Evolutionary conservation across 53 echinoderm and acorn worm species (phyloP), one percentile per base, ranked within the genome.

Genomic region (Paracentrotus lividus): DNA sequence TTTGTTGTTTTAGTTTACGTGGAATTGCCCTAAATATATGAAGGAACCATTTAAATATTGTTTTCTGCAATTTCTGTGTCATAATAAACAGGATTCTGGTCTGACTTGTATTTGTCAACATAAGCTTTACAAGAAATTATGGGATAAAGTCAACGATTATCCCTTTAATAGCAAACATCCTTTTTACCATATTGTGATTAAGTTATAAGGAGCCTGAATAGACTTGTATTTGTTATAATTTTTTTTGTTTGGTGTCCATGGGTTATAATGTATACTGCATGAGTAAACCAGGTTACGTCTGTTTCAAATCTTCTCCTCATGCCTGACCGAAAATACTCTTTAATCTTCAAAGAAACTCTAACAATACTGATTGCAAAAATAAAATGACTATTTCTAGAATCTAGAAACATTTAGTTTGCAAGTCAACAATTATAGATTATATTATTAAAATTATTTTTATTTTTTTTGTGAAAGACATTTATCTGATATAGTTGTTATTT

Each of bases 381-480:
- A 1, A 72, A 18, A 38, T 4, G 36, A 38, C 38, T 69, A 21
- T 72, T 72, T 72, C 72, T 72, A 72, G 18, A 72, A 38, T 72
- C 72, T 72, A 72, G 18, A 72, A 38, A 8, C 5, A 69, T 69
- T 69, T 69, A 72, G 36, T 72, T 40, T 72, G 72, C 72, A 72
- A 72, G 15, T 20, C 5, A 72, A 81, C 2, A 81, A 45, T 1
- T 27, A 49, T 81, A 81, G 81, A 81, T 45, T 81, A 81, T 81
- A 26, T 81, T 81, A 26, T 81, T 81, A 45, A 81, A 27, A 81
- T 45, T 24, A 36, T 45, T 47, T 81, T 81, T 81, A 45, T 45
- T 81, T 81, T 81, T 26, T 45, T 81, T 81, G 44, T 13, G 81
- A 45, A 10, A 81, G n/a, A 45, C 24, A 81, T 12, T 24, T 45